phyloP scores from a whole-genome alignment of 2,797 vertebrate species.

The Sebastiscus tertius region DNA sequence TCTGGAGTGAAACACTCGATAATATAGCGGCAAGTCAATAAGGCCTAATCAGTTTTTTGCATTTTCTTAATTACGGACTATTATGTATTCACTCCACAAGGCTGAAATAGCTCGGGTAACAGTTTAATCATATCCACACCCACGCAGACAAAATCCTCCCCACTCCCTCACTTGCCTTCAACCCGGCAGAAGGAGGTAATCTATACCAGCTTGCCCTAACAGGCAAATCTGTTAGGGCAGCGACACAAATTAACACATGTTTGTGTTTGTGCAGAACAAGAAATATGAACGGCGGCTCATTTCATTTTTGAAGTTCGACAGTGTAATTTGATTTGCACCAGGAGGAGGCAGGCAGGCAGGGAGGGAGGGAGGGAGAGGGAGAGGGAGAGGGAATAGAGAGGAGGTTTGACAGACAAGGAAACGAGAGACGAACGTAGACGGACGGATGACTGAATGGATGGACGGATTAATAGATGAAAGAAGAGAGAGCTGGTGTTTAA shows the following conservation, averaged over 20 bases:
- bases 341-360: background rate
- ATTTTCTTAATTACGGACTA: conserved; percentile 38
- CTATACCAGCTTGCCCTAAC: conserved; percentile 56
- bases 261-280: conserved; percentile 74
- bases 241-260: conserved; percentile 72
- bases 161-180: conserved; percentile 25
- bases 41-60: background rate
- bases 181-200: conserved; percentile 58
- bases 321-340: conserved; percentile 63
- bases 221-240: conserved; percentile 65
- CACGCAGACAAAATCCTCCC: conserved; percentile 42
- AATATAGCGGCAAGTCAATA: background rate
- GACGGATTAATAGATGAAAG: background rate
- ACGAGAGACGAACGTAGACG: background rate
- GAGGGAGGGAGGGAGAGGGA: background rate
- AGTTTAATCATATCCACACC: conserved; percentile 63
- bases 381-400: background rate
- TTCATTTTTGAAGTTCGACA: conserved; percentile 67
- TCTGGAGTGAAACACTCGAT: background rate
- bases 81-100: conserved; percentile 50
- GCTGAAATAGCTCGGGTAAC: conserved; percentile 42
- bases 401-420: conserved; percentile 25
- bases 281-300: conserved; percentile 58
- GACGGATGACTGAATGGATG: conserved; percentile 19
- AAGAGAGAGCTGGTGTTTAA: background rate